Evolutionary conservation across 2,113 vertebrate species (phyloP), one percentile per base, ranked within the genome.

Genomic region (Ciconia boyciana): DNA sequence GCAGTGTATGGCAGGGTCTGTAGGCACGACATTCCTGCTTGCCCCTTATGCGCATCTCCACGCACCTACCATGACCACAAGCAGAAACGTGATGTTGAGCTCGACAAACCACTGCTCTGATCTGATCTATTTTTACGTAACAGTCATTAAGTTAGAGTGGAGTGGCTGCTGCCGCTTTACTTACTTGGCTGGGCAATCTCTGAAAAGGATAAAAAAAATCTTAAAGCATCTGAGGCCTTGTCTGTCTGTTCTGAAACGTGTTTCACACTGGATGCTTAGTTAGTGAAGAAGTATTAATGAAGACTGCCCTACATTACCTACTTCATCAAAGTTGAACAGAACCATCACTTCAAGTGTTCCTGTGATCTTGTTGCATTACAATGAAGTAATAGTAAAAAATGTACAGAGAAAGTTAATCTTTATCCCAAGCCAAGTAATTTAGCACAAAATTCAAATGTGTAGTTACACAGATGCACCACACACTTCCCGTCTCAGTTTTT

Each of bases 41-140:
- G 2, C 39, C 43, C 13, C 41, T n/a, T 44, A 14, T 0, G 0
- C 1, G 4, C 39, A 20, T 32, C 55, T 44, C 49, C 83, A 44
- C 10, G 24, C 49, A 22, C 71, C 29, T 28, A 7, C 46, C 57
- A 6, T 3, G 28, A 39, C 20, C 28, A 12, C 6, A 52, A 26
- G 15, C 24, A 80, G 69, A 75, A 74, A 58, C 3, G 10, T 0
- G 0, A 11, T 1, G 13, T 12, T 10, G 51, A 36, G n/a, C 57
- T 9, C 49, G 61, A 70, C 51, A 75, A 66, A 87, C 9, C 44
- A 32, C 77, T 49, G 43, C 34, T 49, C 65, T 66, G 46, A 39
- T 34, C 28, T 55, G 60, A 51, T 22, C 41, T 61, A 28, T 13
- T 83, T 52, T 69, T 52, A 69, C 10, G 1, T 11, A 54, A n/a